Base-by-base conservation (phyloP, 2,888 invertebrate species). In the Diploptera punctata region DNA sequence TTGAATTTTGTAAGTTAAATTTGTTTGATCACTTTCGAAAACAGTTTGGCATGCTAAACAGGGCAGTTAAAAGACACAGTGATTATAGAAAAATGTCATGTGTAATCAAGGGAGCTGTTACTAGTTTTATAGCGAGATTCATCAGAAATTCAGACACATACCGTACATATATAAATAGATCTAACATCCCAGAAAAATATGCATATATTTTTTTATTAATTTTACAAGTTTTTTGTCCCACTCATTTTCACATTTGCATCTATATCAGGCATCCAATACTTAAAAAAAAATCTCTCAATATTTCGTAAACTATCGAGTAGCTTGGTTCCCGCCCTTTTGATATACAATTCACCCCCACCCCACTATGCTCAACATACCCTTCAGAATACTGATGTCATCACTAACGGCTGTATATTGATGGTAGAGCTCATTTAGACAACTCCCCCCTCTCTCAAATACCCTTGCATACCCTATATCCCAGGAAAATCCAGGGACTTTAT, bases 391-490 rank as follows among this genome's bases (percentile, higher is more conserved):
- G 72, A 69, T 71, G 73, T 71, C 70, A 73, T 73, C 73, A 67
- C 73, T 71, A 73, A 73, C 70, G 71, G 73, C 73, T 73, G 67
- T 70, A 61, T 70, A 70, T 70, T 62, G 70, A 62, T 33, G 65
- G 26, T 65, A 47, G 70, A 52, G 70, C 70, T 70, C 70, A 70
- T 70, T 70, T 70, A 68, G 29, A 61, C 47, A 38, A 61, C 61
- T 21, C 33, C 62, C 10, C 57, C 49, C 70, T 16, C 61, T 33
- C 31, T 47, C 44, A 18, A 10, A 44, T 38, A 19, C 60, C 70
- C 47, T 1, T 21, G 33, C 65, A 44, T 44, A 24, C 47, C 26
- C 26, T 26, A 16, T 57, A 47, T 65, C 26, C 65, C 57, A 26
- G 65, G 24, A 47, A 65, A 65, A 65, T 65, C 44, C 65, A 65